Evolutionary conservation across 2,888 invertebrate species (phyloP).

Genomic region (Cylindroiulus punctatus): DNA sequence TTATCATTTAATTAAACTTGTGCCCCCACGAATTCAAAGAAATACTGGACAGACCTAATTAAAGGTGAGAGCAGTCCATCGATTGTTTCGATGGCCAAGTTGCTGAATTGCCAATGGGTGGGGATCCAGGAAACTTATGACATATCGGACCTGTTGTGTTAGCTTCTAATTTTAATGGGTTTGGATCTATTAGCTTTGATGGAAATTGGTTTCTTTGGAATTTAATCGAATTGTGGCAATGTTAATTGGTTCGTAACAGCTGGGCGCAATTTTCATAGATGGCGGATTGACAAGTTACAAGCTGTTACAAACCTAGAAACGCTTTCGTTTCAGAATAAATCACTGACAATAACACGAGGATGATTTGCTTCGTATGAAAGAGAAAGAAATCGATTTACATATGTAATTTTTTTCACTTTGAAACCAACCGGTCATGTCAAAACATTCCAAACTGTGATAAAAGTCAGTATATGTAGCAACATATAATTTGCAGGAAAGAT

Average conservation of each 20-base stretch:
- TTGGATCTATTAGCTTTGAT: background rate
- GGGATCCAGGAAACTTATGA: background rate
- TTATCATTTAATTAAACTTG: slow-evolving; percentile 17
- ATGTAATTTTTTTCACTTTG: too few species aligned
- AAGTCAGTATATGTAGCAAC: too few species aligned
- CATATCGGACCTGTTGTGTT: background rate
- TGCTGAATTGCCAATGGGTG: background rate
- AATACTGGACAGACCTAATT: background rate
- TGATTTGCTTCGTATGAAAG: background rate
- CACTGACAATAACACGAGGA: background rate
- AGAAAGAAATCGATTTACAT: too few species aligned
- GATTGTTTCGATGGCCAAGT: background rate
- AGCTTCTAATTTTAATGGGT: background rate
- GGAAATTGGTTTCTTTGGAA: background rate
- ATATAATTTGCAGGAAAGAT: too few species aligned
- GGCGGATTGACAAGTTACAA: too few species aligned
- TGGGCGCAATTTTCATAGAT: background rate
- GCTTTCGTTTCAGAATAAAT: background rate
- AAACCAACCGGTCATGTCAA: too few species aligned
- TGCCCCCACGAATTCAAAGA: background rate
- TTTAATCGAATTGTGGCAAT: slow-evolving; percentile 9
- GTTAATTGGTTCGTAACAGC: background rate
- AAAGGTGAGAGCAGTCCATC: background rate
- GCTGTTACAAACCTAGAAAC: background rate
- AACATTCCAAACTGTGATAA: too few species aligned